phyloP scores from a whole-genome alignment of 2,113 vertebrate genomes.

The Agapornis roseicollis region DNA sequence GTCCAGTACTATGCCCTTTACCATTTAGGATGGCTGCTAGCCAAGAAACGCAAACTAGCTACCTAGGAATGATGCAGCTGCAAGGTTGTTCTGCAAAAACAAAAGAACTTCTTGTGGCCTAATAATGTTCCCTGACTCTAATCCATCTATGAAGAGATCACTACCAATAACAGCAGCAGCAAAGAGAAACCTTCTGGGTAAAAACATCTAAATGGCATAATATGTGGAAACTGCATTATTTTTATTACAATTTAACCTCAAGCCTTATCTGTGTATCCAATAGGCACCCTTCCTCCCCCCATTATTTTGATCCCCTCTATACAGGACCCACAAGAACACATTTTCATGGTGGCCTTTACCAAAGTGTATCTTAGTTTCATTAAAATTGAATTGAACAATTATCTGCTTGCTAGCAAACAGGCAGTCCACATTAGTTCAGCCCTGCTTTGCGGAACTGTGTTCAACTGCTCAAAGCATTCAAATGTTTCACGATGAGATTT shows the following conservation, averaged over 20 bases:
- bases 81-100: neutral
- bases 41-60: neutral
- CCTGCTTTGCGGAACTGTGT: slow-evolving; percentile 22
- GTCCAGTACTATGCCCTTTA: neutral
- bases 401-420: neutral
- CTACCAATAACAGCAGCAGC: neutral
- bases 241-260: neutral
- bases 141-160: neutral
- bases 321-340: neutral
- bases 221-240: neutral
- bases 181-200: neutral
- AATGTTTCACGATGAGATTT: neutral
- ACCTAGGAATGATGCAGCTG: neutral
- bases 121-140: neutral
- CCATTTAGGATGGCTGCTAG: neutral
- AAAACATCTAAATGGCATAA: neutral
- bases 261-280: neutral
- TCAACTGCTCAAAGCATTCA: slow-evolving; percentile 26
- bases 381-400: slow-evolving; percentile 37
- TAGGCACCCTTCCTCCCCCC: neutral
- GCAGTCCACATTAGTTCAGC: slow-evolving; percentile 13
- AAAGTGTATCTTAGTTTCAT: neutral
- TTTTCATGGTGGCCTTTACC: neutral
- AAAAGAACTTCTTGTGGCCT: neutral
- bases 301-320: neutral